Evolutionary conservation across 2,888 invertebrate species (phyloP).

Genomic region (Drosophila merina): DNA sequence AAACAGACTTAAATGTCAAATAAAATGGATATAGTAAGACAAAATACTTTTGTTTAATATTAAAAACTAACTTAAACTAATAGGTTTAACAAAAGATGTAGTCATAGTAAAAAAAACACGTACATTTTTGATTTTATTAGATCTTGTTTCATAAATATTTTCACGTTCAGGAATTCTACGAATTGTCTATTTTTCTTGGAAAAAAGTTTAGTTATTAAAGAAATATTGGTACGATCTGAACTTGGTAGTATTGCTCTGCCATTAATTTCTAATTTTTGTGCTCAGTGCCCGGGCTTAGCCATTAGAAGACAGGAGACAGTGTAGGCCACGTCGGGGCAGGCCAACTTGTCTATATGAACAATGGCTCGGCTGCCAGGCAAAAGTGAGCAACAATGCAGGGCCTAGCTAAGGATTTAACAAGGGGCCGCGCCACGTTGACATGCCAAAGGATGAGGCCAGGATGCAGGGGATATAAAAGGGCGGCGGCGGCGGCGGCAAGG

Average conservation of each 20-base stretch:
- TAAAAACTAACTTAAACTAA: no score
- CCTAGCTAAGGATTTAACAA: constrained; percentile 66
- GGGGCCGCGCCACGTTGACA: constrained; percentile 63
- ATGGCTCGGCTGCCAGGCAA: constrained; percentile 66
- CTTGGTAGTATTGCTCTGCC: neutral
- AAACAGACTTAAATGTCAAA: no score
- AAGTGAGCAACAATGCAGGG: constrained; percentile 66
- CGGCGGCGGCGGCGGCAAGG: constrained; percentile 5
- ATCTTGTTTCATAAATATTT: neutral
- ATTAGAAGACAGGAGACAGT: constrained; percentile 43
- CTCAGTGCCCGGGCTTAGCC: neutral
- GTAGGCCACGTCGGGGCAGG: constrained; percentile 41
- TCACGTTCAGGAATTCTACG: neutral
- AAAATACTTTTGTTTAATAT: no score
- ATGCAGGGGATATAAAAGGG: constrained; percentile 25
- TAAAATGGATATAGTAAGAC: no score
- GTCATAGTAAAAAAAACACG: neutral
- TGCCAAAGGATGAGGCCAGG: constrained; percentile 37
- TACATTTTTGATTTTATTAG: neutral
- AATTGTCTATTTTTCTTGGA: neutral
- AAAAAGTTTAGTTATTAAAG: neutral
- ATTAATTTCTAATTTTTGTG: neutral
- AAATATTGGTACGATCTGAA: no score
- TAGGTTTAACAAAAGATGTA: no score
- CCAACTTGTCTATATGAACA: constrained; percentile 55